Base-by-base conservation (phyloP, 2,797 vertebrate species). In the Phyllotis vaccarum region DNA sequence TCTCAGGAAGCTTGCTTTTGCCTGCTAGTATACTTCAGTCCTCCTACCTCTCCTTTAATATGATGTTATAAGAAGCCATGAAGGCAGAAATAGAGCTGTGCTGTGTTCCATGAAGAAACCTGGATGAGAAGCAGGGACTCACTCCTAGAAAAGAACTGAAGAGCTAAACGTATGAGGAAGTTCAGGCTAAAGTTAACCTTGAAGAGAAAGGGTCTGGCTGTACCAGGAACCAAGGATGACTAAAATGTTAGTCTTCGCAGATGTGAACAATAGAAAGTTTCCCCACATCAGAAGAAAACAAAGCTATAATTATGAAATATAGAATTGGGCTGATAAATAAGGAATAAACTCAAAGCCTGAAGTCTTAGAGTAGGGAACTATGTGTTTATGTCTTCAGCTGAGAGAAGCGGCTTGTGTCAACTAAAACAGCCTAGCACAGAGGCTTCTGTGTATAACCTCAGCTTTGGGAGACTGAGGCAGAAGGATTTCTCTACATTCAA, bases 261-360 rank as follows among this genome's bases (percentile, higher is more conserved):
- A 81, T 66, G 34, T 29, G 27, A 60, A 85, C 46, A 89, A 72
- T 27, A 46, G 17, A 92, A 93, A 88, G 49, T 46, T 27, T 89
- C 49, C 60, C 11, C 17, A 4, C 2, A 52, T 34, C 22, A 43
- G 1, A 21, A 29, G 43, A 64, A 92, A 85, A 91, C 19, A 79
- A 83, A 76, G 13, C 10, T 17, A 79, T 90, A 90, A 90, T 85
- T 80, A 58, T 87, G 21, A 94, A 88, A 81, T 56, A 78, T 3
- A 78, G 22, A 94, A 64, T 89, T 56, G 90, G 95, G 74, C 3
- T 22, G 82, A 94, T 16, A 62, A 87, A 12, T 43, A 4, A 74
- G 24, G 10, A 90, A 64, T 37, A 87, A 91, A 90, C 82, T 83
- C 78, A 75, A 10, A 87, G 89, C 1, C 24, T 70, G 17, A 2